Evolutionary conservation across 2,797 vertebrate genomes (phyloP).

Genomic region (Myiothlypis coronata): DNA sequence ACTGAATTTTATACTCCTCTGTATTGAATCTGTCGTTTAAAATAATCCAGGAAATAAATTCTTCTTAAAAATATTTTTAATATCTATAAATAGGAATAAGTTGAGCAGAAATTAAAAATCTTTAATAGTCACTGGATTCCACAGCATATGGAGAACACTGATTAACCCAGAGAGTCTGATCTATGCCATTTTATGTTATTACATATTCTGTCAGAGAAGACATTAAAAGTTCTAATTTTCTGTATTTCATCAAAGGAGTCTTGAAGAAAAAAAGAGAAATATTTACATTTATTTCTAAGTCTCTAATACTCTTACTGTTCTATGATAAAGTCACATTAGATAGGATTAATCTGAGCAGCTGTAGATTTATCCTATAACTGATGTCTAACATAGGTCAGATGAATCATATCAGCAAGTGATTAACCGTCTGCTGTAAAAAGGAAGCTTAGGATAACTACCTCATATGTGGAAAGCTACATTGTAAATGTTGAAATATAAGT

Average conservation of each 20-base stretch:
- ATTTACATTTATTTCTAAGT: slow-evolving; percentile 35
- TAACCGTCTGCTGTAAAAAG: neutral
- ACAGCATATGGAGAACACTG: neutral
- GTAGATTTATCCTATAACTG: slow-evolving; percentile 2
- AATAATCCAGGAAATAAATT: neutral
- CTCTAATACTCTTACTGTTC: slow-evolving; percentile 9
- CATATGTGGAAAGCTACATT: neutral
- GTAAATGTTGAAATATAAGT: neutral
- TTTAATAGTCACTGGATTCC: neutral
- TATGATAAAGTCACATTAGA: slow-evolving; percentile 22
- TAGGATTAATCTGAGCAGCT: slow-evolving; percentile 1
- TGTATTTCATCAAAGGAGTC: neutral
- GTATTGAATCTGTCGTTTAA: neutral
- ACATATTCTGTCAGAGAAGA: slow-evolving; percentile 9
- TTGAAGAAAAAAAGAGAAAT: neutral
- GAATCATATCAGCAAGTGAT: slow-evolving; percentile 8
- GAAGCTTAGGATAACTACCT: slow-evolving; percentile 9
- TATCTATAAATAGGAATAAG: neutral
- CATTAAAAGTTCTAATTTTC: slow-evolving; percentile 28
- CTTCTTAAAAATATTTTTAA: neutral
- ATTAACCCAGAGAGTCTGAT: slow-evolving; percentile 5
- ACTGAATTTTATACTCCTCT: neutral
- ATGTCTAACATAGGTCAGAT: slow-evolving; percentile 9
- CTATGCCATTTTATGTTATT: neutral
- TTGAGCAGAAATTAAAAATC: neutral